Base-by-base conservation (phyloP, 1,140 invertebrate species). In the Zeugodacus cucurbitae region DNA sequence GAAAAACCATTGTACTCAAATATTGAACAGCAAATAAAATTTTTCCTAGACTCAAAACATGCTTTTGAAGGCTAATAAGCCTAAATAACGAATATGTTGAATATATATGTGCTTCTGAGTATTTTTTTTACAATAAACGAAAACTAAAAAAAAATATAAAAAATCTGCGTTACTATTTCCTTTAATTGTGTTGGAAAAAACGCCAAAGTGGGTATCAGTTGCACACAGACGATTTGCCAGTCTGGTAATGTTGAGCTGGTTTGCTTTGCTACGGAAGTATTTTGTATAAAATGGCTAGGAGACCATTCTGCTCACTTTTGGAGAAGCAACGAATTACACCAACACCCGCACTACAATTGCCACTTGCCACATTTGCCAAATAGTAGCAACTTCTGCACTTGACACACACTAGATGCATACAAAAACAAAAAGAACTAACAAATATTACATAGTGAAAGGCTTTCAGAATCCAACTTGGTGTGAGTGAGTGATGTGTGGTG, bases 371-470 rank as follows among this genome's bases (percentile, higher is more conserved):
- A 48, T 48, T 48, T 82, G 74, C 41, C 14, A 82, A 44, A 54
- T 82, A 82, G 74, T 82, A 82, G 22, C 74, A 82, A 82, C 74
- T 48, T 44, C 74, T 82, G 74, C 74, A 82, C 74, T 82, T 82
- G 74, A 82, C 74, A 82, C 74, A 78, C 74, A 82, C 74, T 82
- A 82, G 74, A 82, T 34, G 41, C 10, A 29, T 37, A 29, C 41
- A 44, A 54, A 82, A 82, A 82, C 70, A 74, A 41, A 37, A 74
- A 74, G 4, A 70, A 29, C 0, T 32, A 29, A 54, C 17, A 74
- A n/a, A 7, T 48, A 48, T 26, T 17, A 26, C 41, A 82, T 22
- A 26, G 17, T 44, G 11, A 29, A 41, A n/a, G n/a, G 1, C 41
- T 82, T 48, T 26, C 32, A 22, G 67, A 20, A 34, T 3, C 14